Evolutionary conservation across 2,888 invertebrate genomes (phyloP).

Genomic region (Lithophane leautieri): DNA sequence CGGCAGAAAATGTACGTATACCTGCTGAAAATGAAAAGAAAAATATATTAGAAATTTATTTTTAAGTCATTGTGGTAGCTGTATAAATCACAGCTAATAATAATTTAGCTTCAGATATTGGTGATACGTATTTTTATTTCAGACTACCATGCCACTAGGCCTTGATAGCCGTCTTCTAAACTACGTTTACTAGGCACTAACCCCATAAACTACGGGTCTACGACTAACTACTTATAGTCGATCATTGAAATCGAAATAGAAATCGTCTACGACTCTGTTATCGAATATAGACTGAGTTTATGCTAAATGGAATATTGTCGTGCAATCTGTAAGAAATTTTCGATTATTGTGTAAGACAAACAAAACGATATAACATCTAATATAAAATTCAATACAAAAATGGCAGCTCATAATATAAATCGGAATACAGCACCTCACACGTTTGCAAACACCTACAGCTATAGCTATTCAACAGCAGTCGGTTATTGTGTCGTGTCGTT

Average conservation of each 20-base stretch:
- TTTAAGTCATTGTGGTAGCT: constrained; percentile 48
- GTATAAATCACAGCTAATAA: constrained; percentile 49
- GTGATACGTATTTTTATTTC: constrained; percentile 3
- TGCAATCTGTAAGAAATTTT: neutral
- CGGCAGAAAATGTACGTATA: constrained; percentile 71
- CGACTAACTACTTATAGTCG: neutral
- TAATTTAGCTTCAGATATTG: constrained; percentile 35
- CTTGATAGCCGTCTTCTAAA: neutral
- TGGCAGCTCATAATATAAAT: constrained; percentile 10
- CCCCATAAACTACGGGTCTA: no score
- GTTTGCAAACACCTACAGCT: constrained; percentile 22
- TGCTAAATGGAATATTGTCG: neutral
- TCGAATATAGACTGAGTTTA: neutral
- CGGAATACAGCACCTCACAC: constrained; percentile 15
- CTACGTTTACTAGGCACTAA: neutral
- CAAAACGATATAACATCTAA: neutral
- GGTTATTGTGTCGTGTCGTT: constrained; percentile 58
- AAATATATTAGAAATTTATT: constrained; percentile 66
- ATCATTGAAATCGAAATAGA: neutral
- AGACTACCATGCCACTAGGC: neutral
- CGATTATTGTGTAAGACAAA: no score
- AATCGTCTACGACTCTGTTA: neutral
- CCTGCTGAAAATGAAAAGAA: constrained; percentile 68
- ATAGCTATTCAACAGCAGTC: constrained; percentile 40
- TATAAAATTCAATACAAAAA: constrained; percentile 25